Conservation (phyloP, 2,797 vertebrate genomes). For the Leucoraja ocellata region DNA sequence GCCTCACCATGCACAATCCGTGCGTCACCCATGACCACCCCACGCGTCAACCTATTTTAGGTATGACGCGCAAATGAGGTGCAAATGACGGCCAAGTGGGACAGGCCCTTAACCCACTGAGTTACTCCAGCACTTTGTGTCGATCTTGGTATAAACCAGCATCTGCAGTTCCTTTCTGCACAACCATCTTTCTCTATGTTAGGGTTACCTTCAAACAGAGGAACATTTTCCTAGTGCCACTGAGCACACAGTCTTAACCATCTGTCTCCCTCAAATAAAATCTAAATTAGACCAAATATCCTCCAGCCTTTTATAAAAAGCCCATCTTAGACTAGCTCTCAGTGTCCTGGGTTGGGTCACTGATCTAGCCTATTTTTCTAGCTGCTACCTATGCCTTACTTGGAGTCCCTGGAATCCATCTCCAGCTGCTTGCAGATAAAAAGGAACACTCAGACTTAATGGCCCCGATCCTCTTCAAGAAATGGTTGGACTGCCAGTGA, state of each 20-base stretch:
- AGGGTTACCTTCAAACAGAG: too few relatives aligned
- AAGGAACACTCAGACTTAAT: background rate
- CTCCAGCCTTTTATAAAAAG: background rate
- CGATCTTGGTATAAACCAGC: too few relatives aligned
- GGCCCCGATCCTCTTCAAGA: background rate
- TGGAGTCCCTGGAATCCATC: background rate
- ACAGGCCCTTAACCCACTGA: too few relatives aligned
- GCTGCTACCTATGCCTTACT: background rate
- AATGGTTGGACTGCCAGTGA: background rate
- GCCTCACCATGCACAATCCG: too few relatives aligned
- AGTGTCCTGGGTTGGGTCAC: background rate
- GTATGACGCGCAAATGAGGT: too few relatives aligned
- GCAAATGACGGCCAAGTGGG: too few relatives aligned
- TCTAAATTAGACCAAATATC: background rate
- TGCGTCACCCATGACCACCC: too few relatives aligned
- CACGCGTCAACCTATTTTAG: too few relatives aligned
- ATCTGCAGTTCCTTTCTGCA: too few relatives aligned
- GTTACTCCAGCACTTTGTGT: too few relatives aligned
- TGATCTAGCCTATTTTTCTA: background rate
- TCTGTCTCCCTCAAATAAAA: background rate
- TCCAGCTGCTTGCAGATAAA: background rate
- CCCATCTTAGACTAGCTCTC: background rate
- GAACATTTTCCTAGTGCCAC: too few relatives aligned
- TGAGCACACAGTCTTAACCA: background rate
- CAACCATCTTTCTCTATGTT: too few relatives aligned